A percentile compares a stretch with the other conserved stretches of the same genome.
phyloP scores from a whole-genome alignment of 2,797 vertebrate species.

The Anisognathus igniventris region DNA sequence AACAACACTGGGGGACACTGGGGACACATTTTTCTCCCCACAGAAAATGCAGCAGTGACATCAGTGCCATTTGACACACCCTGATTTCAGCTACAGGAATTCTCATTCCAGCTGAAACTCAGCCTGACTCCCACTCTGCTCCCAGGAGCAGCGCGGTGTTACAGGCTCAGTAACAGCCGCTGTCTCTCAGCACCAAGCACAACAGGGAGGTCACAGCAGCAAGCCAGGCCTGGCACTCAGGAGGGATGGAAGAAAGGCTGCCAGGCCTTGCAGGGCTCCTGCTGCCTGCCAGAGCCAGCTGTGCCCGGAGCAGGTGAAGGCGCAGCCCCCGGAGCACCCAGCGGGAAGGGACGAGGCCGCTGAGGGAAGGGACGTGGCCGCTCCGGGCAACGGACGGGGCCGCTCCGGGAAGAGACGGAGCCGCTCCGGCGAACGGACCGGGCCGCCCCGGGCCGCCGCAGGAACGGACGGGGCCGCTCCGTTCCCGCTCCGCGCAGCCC shows the following conservation, averaged over 20 bases:
- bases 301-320: not conserved
- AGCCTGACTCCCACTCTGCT: not conserved
- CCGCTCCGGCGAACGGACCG: not conserved
- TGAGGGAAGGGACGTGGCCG: too few species aligned
- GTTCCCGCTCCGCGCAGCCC: not conserved
- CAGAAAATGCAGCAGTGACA: not conserved
- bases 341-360: not conserved
- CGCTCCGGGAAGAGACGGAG: too few species aligned
- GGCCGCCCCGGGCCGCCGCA: not conserved
- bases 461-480: not conserved
- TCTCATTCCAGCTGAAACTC: not conserved
- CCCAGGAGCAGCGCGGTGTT: not conserved
- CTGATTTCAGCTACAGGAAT: not conserved
- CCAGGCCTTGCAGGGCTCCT: not conserved
- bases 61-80: not conserved
- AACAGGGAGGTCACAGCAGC: not conserved
- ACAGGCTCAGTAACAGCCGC: not conserved
- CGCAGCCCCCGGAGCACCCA: not conserved
- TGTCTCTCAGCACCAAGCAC: not conserved
- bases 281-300: not conserved
- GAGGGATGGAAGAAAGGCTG: accelerated
- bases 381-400: not conserved
- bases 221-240: not conserved
- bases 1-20: accelerated
- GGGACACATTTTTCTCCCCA: accelerated